These are phyloP conservation scores for Dinoponera quadriceps DNA, from an alignment of 1,140 invertebrate species.

Conservation along the genomic window DNA sequence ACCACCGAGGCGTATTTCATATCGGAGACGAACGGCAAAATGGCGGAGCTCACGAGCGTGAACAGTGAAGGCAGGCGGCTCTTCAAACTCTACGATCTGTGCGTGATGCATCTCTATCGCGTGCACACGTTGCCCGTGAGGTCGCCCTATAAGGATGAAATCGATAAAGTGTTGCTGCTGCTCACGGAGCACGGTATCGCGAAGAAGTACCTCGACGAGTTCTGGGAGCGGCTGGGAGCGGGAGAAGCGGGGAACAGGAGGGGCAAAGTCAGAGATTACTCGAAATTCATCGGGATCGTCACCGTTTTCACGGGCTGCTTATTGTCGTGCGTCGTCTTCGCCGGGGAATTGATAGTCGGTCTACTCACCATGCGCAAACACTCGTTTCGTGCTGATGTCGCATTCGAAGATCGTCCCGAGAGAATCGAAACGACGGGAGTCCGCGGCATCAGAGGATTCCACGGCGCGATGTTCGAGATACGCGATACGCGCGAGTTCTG, in stretches of 20 bases:
- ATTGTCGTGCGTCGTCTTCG: background rate
- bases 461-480: background rate
- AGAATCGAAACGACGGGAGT: background rate
- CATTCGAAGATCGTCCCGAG: background rate
- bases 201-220: conserved; percentile 1
- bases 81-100: conserved; percentile 22
- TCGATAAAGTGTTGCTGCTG: background rate
- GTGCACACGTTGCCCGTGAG: conserved; percentile 1
- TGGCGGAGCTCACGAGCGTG: background rate
- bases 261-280: background rate
- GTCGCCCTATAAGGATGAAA: background rate
- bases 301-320: background rate
- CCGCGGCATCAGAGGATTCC: no score
- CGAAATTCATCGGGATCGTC: background rate
- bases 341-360: background rate
- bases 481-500: background rate
- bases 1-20: conserved; percentile 10
- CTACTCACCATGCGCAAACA: background rate
- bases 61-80: background rate
- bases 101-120: conserved; percentile 15
- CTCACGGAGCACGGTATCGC: background rate
- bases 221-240: background rate
- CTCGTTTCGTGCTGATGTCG: no score
- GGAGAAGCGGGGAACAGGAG: background rate
- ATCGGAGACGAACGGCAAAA: background rate